phyloP scores from a whole-genome alignment of 2,797 vertebrate species.

The Centropyge bicolor region DNA sequence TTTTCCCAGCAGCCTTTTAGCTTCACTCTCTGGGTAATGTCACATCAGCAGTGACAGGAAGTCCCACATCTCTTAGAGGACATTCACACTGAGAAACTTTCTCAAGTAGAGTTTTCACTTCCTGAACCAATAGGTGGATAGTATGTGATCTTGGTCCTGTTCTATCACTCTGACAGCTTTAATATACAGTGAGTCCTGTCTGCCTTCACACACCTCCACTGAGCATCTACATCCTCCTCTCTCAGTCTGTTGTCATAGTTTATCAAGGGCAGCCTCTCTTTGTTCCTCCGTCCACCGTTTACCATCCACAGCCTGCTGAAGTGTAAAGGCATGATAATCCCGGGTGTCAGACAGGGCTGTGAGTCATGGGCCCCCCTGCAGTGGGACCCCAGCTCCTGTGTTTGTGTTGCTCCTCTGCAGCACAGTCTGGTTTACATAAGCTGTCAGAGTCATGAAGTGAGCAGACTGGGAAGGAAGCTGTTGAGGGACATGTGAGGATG shows the following conservation, averaged over 20 bases:
- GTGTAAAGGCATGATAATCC: slow-evolving; percentile 81
- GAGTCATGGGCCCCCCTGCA: slow-evolving; percentile 61
- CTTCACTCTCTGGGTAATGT: slow-evolving; percentile 62
- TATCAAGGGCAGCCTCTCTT: slow-evolving; percentile 44
- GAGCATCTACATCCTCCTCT: slow-evolving; percentile 23
- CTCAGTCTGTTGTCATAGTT: slow-evolving; percentile 41
- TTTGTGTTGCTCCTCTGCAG: slow-evolving; percentile 58
- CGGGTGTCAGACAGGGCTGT: slow-evolving; percentile 47
- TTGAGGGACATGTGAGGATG: slow-evolving; percentile 7
- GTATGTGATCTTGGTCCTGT: slow-evolving; percentile 20
- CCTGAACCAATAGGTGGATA: slow-evolving; percentile 19
- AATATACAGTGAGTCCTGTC: slow-evolving; percentile 1
- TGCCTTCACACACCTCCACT: slow-evolving; percentile 5
- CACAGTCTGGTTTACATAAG: slow-evolving; percentile 40
- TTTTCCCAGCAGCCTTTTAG: slow-evolving; percentile 7
- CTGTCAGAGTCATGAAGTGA: slow-evolving; percentile 39
- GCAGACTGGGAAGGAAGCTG: slow-evolving; percentile 18
- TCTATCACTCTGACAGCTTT: slow-evolving; percentile 19
- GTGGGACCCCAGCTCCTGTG: slow-evolving; percentile 39
- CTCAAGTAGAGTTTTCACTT: slow-evolving; percentile 8
- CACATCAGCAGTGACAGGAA: slow-evolving; percentile 65
- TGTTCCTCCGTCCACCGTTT: slow-evolving; percentile 47
- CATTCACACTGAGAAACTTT: slow-evolving; percentile 27
- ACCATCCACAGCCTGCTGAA: slow-evolving; percentile 48
- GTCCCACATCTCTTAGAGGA: slow-evolving; percentile 45